Percentiles rank a stretch among this genome's conserved stretches.
These are phyloP conservation scores for Zaprionus ornatus DNA, from an alignment of 1,140 invertebrate genomes.

Conservation along the genomic window DNA sequence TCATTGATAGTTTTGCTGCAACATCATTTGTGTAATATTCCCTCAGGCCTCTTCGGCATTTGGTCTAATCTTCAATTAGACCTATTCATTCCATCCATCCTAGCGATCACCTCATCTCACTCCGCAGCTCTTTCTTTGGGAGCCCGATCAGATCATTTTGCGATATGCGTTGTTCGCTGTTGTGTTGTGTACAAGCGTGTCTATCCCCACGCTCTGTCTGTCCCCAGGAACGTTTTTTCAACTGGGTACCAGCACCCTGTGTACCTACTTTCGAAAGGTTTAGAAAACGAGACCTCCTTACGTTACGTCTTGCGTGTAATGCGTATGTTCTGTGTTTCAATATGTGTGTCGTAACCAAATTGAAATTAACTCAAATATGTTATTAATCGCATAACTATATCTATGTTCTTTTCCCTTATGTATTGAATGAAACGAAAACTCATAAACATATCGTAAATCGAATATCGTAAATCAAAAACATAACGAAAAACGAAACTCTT, in stretches of 20 bases:
- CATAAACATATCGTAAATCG: conserved; percentile 23
- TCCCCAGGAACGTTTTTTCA: conserved; percentile 22
- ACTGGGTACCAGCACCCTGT: not conserved
- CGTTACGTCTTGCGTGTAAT: not conserved
- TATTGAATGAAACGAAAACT: conserved; percentile 39
- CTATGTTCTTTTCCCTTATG: conserved; percentile 69
- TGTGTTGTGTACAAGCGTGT: conserved; percentile 55
- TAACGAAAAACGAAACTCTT: conserved; percentile 32
- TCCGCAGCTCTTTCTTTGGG: conserved; percentile 37
- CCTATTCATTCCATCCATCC: conserved; percentile 9
- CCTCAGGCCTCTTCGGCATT: not conserved
- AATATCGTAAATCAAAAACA: conserved; percentile 21
- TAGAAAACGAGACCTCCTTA: conserved; percentile 9
- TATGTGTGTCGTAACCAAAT: conserved; percentile 47
- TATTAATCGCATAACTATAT: conserved; percentile 68
- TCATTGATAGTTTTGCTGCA: not conserved
- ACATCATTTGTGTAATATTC: not conserved
- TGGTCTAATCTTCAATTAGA: conserved; percentile 15
- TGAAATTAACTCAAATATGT: conserved; percentile 30
- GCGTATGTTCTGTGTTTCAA: conserved; percentile 53
- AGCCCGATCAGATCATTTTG: conserved; percentile 52
- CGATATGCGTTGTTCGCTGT: conserved; percentile 76
- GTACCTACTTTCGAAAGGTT: conserved; percentile 10
- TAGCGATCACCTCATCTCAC: conserved; percentile 35
- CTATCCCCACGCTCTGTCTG: no score